Evolutionary conservation across 2,888 invertebrate genomes (phyloP).

Genomic region (Pyrrhia umbra): DNA sequence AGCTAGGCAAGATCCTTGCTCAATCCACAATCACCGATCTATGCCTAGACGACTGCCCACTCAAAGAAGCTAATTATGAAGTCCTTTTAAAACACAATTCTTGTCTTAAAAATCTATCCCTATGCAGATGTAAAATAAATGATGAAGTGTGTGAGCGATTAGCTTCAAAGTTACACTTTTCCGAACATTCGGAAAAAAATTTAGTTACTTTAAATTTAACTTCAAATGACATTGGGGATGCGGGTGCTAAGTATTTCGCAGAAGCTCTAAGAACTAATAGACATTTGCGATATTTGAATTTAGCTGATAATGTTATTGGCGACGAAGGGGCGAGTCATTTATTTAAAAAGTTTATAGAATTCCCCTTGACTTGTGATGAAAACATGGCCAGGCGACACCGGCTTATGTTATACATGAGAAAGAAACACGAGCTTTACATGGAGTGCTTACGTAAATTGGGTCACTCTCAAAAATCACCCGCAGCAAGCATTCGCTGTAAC

Average conservation of each 20-base stretch:
- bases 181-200: slow-evolving; percentile 63
- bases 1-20: slow-evolving; percentile 70
- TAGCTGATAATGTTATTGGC: slow-evolving; percentile 73
- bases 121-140: slow-evolving; percentile 73
- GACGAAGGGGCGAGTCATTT: slow-evolving; percentile 72
- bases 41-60: slow-evolving; percentile 70
- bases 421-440: slow-evolving; percentile 39
- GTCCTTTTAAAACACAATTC: slow-evolving; percentile 64
- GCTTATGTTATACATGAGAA: slow-evolving; percentile 59
- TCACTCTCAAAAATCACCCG: slow-evolving; percentile 50
- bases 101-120: slow-evolving; percentile 68
- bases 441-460: slow-evolving; percentile 52
- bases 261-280: slow-evolving; percentile 76
- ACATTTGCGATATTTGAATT: slow-evolving; percentile 77
- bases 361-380: slow-evolving; percentile 71
- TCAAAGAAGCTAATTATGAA: slow-evolving; percentile 67
- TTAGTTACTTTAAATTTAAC: slow-evolving; percentile 75
- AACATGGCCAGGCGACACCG: slow-evolving; percentile 59
- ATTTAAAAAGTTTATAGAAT: slow-evolving; percentile 70
- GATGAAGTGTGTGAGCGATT: slow-evolving; percentile 70
- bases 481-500: neutral
- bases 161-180: slow-evolving; percentile 65
- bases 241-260: slow-evolving; percentile 72
- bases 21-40: slow-evolving; percentile 71
- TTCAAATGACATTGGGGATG: slow-evolving; percentile 75